Evolutionary conservation across 2,888 invertebrate species (phyloP).

Genomic region (Hyposoter dolosus): DNA sequence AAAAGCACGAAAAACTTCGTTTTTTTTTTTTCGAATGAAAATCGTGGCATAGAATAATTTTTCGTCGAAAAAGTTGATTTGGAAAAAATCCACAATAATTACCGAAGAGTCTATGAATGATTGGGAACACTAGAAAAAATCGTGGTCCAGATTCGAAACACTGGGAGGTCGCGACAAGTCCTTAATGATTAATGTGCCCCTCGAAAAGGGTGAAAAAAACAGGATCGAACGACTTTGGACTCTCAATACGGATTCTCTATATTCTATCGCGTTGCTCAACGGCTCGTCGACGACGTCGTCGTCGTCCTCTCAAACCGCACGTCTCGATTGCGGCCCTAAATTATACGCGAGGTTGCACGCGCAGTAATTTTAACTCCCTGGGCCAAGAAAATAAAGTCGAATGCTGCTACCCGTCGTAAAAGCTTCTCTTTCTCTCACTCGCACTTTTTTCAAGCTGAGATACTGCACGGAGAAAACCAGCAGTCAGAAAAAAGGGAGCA

Average conservation of each 20-base stretch:
- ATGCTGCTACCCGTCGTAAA: slow-evolving; percentile 70
- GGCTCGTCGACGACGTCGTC: slow-evolving; percentile 25
- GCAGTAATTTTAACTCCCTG: slow-evolving; percentile 73
- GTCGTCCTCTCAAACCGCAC: slow-evolving; percentile 63
- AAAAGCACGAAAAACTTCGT: not conserved
- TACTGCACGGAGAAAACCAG: slow-evolving; percentile 45
- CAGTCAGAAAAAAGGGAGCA: slow-evolving; percentile 41
- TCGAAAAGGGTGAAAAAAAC: slow-evolving; percentile 10
- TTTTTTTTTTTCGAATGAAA: not conserved
- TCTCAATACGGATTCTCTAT: slow-evolving; percentile 25
- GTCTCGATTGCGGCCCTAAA: slow-evolving; percentile 74
- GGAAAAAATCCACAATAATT: not conserved
- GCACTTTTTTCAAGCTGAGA: slow-evolving; percentile 8
- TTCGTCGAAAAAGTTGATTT: not conserved
- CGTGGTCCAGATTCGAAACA: not conserved
- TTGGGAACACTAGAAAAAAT: not conserved
- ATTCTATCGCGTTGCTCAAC: not conserved
- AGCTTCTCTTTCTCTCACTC: slow-evolving; percentile 31
- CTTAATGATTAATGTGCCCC: not conserved
- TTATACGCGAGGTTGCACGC: slow-evolving; percentile 73
- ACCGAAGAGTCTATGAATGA: not conserved
- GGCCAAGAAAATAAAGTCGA: slow-evolving; percentile 69
- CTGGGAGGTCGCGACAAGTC: not conserved
- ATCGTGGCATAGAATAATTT: not conserved
- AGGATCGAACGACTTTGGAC: slow-evolving; percentile 2